A percentile compares a stretch with the other conserved stretches of the same genome.
Conservation (phyloP, 1,140 invertebrate genomes). For the Wiebesia pumilae region DNA sequence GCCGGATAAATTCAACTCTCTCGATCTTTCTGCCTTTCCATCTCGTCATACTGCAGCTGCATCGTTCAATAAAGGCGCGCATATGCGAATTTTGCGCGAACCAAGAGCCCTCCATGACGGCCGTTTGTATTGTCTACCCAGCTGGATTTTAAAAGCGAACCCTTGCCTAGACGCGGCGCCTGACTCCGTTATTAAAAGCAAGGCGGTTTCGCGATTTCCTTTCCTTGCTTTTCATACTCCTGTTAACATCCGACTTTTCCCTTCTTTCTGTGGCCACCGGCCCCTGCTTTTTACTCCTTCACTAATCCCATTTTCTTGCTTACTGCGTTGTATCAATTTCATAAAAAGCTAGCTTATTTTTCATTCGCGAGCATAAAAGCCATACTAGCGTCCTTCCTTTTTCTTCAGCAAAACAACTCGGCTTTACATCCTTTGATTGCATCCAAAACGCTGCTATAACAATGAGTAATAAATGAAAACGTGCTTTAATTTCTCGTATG, state of each 20-base stretch:
- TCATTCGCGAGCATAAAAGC: neutral
- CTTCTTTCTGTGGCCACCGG: slow-evolving; percentile 14
- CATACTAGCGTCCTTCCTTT: neutral
- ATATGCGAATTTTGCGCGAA: neutral
- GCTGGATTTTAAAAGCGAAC: slow-evolving; percentile 18
- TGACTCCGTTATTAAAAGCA: slow-evolving; percentile 32
- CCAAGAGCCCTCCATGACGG: neutral
- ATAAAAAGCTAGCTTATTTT: slow-evolving; percentile 14
- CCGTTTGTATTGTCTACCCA: neutral
- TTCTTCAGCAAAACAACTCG: neutral
- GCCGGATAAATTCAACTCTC: no score
- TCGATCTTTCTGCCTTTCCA: no score
- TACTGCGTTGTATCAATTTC: neutral
- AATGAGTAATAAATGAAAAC: slow-evolving; percentile 17
- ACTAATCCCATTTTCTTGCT: neutral
- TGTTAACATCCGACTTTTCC: neutral
- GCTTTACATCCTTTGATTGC: slow-evolving; percentile 18
- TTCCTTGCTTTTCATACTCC: neutral
- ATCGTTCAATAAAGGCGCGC: slow-evolving; percentile 15
- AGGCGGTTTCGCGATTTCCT: slow-evolving; percentile 5
- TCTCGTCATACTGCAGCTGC: neutral
- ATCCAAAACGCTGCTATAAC: neutral
- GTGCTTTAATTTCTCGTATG: neutral
- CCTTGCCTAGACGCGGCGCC: neutral
- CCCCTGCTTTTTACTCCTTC: neutral